Conservation (phyloP, 2,888 invertebrate genomes). For the Eugnorisma glareosa region DNA sequence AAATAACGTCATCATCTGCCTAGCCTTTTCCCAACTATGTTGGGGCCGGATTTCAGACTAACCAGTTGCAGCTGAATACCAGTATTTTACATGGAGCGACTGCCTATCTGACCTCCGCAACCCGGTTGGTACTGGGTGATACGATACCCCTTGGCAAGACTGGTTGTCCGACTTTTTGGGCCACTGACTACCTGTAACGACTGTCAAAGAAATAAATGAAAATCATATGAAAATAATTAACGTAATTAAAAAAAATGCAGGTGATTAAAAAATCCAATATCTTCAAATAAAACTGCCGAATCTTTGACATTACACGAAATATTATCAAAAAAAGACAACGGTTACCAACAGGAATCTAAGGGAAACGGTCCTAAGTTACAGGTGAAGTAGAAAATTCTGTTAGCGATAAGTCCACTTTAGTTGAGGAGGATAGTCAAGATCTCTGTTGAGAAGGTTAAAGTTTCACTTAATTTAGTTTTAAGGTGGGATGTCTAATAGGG, state of each 20-base stretch:
- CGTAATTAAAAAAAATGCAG: not conserved
- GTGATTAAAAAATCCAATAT: constrained; percentile 2
- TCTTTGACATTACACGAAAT: constrained; percentile 14
- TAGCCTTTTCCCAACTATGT: too few relatives aligned
- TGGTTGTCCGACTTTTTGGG: too few relatives aligned
- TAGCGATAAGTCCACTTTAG: constrained; percentile 10
- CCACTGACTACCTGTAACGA: too few relatives aligned
- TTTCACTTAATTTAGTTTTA: not conserved
- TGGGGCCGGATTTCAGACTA: too few relatives aligned
- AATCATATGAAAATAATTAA: too few relatives aligned
- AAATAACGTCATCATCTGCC: too few relatives aligned
- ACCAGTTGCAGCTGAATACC: too few relatives aligned
- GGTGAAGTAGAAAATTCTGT: constrained; percentile 17
- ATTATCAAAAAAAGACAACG: constrained; percentile 28
- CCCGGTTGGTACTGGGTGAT: too few relatives aligned
- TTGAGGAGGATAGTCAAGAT: constrained; percentile 7
- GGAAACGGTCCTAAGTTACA: constrained; percentile 2
- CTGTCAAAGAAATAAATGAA: too few relatives aligned
- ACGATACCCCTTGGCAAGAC: too few relatives aligned
- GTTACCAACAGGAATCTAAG: constrained; percentile 6
- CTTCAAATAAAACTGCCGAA: constrained; percentile 6
- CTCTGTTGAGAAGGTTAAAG: not conserved
- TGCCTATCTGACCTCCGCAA: too few relatives aligned
- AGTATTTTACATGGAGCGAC: too few relatives aligned
- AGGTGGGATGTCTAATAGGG: not conserved